Conservation (phyloP, 2,888 invertebrate species). For the Pandemis heparana region DNA sequence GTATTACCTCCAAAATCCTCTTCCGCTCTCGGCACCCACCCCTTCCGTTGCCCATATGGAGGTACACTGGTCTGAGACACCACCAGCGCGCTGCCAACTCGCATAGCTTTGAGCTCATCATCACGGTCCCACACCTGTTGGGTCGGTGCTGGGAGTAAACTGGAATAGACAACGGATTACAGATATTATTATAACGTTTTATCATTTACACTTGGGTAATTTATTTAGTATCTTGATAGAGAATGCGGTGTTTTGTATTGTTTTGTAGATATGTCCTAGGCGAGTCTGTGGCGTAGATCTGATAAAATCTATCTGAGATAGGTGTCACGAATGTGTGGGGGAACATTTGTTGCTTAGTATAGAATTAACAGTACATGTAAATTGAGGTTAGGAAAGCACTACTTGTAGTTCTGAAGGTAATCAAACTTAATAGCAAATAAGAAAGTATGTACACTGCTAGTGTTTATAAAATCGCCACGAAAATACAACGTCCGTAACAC, state of each 20-base stretch:
- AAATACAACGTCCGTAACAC: constrained; percentile 3
- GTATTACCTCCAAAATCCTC: constrained; percentile 87
- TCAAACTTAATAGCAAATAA: background rate
- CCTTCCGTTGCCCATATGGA: constrained; percentile 97
- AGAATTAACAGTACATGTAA: background rate
- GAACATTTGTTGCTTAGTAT: too few species aligned
- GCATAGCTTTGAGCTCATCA: constrained; percentile 88
- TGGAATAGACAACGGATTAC: constrained; percentile 62
- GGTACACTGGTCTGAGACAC: constrained; percentile 93
- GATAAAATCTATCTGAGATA: too few species aligned
- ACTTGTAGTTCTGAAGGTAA: background rate
- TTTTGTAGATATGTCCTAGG: too few species aligned
- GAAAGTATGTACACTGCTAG: background rate
- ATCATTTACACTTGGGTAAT: too few species aligned
- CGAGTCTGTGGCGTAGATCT: too few species aligned
- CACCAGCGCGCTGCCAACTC: constrained; percentile 88
- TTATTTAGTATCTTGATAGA: too few species aligned
- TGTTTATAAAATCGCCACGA: background rate
- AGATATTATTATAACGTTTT: too few species aligned
- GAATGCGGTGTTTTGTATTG: too few species aligned
- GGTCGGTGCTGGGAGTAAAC: constrained; percentile 94
- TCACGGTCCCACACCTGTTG: constrained; percentile 96
- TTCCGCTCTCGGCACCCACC: constrained; percentile 95
- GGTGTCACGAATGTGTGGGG: too few species aligned
- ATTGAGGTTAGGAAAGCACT: background rate